Evolutionary conservation across 2,797 vertebrate genomes (phyloP).

Genomic region (Hydrophis major): DNA sequence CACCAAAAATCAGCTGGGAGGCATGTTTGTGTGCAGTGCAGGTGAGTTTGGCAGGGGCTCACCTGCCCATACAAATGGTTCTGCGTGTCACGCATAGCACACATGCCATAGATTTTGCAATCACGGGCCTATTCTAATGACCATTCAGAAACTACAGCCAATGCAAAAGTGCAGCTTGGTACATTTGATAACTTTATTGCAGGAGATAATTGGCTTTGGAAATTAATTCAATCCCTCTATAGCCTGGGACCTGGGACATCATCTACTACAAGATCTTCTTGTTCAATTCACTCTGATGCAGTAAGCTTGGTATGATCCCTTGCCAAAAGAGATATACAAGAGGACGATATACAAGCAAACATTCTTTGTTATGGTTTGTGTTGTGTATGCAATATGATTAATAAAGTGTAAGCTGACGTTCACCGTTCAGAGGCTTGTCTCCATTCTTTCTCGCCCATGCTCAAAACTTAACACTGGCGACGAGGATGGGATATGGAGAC

Average conservation of each 20-base stretch:
- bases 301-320: neutral
- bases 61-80: too few species aligned
- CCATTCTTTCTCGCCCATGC: too few species aligned
- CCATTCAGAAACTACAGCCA: neutral
- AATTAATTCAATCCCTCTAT: neutral
- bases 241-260: neutral
- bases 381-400: too few species aligned
- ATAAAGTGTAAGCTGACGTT: too few species aligned
- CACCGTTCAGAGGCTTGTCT: too few species aligned
- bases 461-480: too few species aligned
- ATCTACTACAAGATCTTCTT: neutral
- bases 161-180: neutral
- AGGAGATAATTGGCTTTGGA: neutral
- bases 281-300: neutral
- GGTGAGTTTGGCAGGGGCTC: too few species aligned
- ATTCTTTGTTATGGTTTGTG: neutral
- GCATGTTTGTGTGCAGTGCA: too few species aligned
- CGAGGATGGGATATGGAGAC: too few species aligned
- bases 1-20: too few species aligned
- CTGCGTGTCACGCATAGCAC: too few species aligned
- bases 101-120: too few species aligned
- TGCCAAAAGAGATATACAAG: neutral
- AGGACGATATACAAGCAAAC: neutral
- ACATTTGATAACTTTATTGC: neutral
- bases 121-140: neutral